Evolutionary conservation across 2,888 invertebrate species (phyloP).

Genomic region (Seira ritae): DNA sequence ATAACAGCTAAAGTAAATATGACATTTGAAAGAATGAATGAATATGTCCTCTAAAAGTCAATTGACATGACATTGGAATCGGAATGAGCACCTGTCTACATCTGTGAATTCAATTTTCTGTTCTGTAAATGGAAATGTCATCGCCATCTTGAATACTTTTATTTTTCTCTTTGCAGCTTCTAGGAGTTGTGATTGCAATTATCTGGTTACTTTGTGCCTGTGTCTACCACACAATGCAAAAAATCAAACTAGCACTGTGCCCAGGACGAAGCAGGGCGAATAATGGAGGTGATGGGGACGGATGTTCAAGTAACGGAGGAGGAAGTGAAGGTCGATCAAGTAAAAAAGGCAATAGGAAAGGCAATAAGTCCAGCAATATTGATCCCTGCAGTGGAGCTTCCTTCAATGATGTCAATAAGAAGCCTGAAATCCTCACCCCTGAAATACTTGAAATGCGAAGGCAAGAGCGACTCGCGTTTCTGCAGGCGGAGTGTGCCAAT

Average conservation of each 20-base stretch:
- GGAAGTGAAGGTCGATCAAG: background rate
- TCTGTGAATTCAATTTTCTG: no score
- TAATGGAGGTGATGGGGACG: background rate
- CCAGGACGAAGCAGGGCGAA: constrained; percentile 29
- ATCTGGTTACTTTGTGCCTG: constrained; percentile 64
- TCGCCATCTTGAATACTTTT: no score
- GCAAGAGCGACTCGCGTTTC: constrained; percentile 62
- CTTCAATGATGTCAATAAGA: constrained; percentile 30
- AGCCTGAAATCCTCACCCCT: constrained; percentile 54
- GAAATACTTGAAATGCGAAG: constrained; percentile 62
- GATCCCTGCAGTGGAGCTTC: constrained; percentile 9
- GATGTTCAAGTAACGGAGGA: background rate
- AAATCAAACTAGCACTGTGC: constrained; percentile 54
- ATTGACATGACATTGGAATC: no score
- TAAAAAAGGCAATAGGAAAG: constrained; percentile 21
- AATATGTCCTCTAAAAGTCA: no score
- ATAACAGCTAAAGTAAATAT: no score
- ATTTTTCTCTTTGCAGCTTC: constrained; percentile 34
- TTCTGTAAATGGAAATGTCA: no score
- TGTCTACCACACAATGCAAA: constrained; percentile 64
- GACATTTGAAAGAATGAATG: no score
- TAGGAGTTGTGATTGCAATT: constrained; percentile 54
- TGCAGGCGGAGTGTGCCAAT: constrained; percentile 62
- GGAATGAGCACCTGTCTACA: no score
- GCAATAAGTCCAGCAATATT: constrained; percentile 36